These are phyloP conservation scores for Carterocephalus palaemon DNA, from an alignment of 2,888 invertebrate genomes.

Conservation along the genomic window DNA sequence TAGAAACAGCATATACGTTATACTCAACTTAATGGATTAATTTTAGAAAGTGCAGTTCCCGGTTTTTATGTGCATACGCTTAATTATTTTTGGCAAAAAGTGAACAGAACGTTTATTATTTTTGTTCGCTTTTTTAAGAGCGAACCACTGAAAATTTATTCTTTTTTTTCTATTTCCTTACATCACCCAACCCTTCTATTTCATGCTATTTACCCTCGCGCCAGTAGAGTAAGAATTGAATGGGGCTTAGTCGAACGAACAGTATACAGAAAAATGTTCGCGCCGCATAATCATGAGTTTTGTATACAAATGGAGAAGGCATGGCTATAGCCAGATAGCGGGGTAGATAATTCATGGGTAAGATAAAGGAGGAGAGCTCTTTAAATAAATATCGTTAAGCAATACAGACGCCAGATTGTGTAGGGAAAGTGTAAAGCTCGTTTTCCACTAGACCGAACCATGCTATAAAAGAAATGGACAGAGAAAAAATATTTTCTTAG, in stretches of 20 bases:
- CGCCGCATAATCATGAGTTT: slow-evolving; percentile 1
- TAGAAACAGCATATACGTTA: too few species aligned
- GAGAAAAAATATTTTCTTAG: too few species aligned
- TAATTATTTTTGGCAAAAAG: slow-evolving; percentile 21
- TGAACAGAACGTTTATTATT: slow-evolving; percentile 16
- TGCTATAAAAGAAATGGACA: too few species aligned
- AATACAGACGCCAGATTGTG: too few species aligned
- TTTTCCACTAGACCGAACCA: too few species aligned
- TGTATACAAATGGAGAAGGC: slow-evolving; percentile 12
- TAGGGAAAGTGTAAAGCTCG: too few species aligned
- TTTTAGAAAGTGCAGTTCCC: slow-evolving; percentile 7
- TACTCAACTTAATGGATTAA: too few species aligned
- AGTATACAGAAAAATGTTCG: slow-evolving; percentile 19
- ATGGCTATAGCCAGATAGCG: neutral
- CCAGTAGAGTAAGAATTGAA: slow-evolving; percentile 24
- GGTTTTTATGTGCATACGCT: slow-evolving; percentile 1
- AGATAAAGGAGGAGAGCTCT: slow-evolving; percentile 1
- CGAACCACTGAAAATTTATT: slow-evolving; percentile 22
- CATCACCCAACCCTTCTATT: slow-evolving; percentile 23
- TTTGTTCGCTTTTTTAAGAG: slow-evolving; percentile 24
- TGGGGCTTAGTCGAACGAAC: slow-evolving; percentile 22
- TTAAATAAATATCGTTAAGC: neutral
- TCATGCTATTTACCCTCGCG: slow-evolving; percentile 25
- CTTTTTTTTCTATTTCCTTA: slow-evolving; percentile 24
- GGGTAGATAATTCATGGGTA: slow-evolving; percentile 6